Evolutionary conservation across 2,797 vertebrate species (phyloP).

Genomic region (Tarsius wallacei): DNA sequence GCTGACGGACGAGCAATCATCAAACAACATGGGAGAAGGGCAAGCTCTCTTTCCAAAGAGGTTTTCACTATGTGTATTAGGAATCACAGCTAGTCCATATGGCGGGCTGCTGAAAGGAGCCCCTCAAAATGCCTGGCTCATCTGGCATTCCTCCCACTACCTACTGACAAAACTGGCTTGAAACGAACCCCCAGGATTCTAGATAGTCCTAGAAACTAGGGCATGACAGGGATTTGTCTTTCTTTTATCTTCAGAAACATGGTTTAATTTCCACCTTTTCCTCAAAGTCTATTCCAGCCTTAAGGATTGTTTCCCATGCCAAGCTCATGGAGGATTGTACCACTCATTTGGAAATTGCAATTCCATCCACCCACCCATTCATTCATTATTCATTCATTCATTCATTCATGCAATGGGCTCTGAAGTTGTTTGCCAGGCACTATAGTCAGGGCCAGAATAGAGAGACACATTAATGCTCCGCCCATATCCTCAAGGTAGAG

Average conservation of each 20-base stretch:
- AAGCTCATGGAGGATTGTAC: neutral
- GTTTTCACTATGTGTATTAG: rapidly evolving
- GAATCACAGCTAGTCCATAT: neutral
- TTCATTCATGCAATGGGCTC: neutral
- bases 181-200: neutral
- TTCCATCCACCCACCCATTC: too few relatives aligned
- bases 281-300: neutral
- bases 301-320: neutral
- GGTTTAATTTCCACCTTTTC: neutral
- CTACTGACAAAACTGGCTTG: neutral
- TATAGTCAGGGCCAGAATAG: neutral
- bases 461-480: neutral
- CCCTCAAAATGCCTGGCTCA: rapidly evolving
- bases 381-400: rapidly evolving
- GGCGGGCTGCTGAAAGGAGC: neutral
- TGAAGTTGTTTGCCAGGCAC: neutral
- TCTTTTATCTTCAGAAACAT: neutral
- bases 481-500: neutral
- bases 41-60: neutral
- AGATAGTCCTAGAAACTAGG: neutral
- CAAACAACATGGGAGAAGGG: rapidly evolving
- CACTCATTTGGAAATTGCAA: neutral
- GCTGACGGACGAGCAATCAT: neutral
- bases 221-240: neutral
- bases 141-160: neutral